Conservation (phyloP, 2,113 vertebrate species). For the Chloropsis hardwickii region DNA sequence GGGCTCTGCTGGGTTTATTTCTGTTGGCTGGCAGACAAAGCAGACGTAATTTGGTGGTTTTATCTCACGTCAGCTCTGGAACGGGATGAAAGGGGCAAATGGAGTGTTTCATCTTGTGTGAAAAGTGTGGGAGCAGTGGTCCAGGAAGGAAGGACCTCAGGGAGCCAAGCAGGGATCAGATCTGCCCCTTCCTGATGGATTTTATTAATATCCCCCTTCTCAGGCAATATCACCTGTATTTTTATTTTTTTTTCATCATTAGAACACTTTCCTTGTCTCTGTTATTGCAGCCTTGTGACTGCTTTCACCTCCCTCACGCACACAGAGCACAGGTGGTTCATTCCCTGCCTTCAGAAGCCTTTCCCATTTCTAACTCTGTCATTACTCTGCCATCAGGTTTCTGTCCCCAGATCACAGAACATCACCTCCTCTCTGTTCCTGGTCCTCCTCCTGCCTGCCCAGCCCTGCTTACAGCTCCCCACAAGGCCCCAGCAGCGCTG, state of each 20-base stretch:
- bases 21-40: not conserved
- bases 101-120: not conserved
- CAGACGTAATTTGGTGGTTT: not conserved
- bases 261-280: not conserved
- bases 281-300: not conserved
- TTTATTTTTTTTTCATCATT: not conserved
- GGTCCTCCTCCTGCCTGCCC: not conserved
- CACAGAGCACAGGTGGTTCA: not conserved
- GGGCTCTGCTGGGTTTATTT: not conserved
- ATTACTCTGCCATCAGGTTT: not conserved
- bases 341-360: not conserved
- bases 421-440: not conserved
- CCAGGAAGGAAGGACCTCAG: not conserved
- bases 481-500: not conserved
- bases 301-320: not conserved
- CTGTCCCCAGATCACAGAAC: not conserved
- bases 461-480: not conserved
- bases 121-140: rapidly evolving
- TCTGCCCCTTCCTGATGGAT: rapidly evolving
- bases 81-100: not conserved
- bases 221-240: not conserved
- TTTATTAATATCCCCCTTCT: not conserved
- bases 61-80: not conserved
- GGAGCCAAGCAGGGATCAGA: not conserved
- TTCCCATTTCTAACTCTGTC: not conserved